Percentiles rank a stretch among this genome's conserved stretches.
phyloP scores from a whole-genome alignment of 2,113 vertebrate genomes.

The Tachysurus fulvidraco region DNA sequence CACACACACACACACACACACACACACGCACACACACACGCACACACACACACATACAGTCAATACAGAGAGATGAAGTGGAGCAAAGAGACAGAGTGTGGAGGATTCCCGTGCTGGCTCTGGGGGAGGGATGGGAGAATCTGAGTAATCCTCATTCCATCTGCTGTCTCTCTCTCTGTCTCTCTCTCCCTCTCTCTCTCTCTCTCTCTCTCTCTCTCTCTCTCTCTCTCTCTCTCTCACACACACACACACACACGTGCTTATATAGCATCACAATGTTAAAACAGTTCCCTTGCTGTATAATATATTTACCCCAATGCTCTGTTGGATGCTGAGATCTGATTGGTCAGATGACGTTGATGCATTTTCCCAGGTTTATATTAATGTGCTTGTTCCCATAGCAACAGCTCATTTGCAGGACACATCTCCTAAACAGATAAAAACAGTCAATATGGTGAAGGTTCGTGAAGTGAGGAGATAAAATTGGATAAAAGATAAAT shows the following conservation, averaged over 20 bases:
- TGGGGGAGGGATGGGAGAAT: conserved; percentile 48
- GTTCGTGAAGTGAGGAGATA: no score
- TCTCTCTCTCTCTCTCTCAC: not conserved
- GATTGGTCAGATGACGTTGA: not conserved
- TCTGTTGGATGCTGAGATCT: not conserved
- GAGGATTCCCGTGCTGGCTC: conserved; percentile 47
- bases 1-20: no score
- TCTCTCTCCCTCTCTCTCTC: no score
- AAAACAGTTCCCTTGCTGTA: not conserved
- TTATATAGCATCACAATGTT: not conserved
- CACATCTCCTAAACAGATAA: no score
- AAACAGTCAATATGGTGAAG: no score
- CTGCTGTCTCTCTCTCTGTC: conserved; percentile 57
- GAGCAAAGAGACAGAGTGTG: conserved; percentile 1
- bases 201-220: no score
- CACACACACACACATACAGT: no score
- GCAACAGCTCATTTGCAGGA: no score
- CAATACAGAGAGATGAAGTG: not conserved
- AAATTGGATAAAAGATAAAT: no score
- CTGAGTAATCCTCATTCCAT: conserved; percentile 71
- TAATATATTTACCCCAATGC: not conserved
- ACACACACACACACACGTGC: not conserved
- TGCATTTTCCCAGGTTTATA: no score
- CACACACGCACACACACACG: no score
- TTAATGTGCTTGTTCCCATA: no score